Percentiles rank a stretch among this genome's conserved stretches.
These are phyloP conservation scores for Lucifuga dentata DNA, from an alignment of 2,113 vertebrate species.

Conservation along the genomic window DNA sequence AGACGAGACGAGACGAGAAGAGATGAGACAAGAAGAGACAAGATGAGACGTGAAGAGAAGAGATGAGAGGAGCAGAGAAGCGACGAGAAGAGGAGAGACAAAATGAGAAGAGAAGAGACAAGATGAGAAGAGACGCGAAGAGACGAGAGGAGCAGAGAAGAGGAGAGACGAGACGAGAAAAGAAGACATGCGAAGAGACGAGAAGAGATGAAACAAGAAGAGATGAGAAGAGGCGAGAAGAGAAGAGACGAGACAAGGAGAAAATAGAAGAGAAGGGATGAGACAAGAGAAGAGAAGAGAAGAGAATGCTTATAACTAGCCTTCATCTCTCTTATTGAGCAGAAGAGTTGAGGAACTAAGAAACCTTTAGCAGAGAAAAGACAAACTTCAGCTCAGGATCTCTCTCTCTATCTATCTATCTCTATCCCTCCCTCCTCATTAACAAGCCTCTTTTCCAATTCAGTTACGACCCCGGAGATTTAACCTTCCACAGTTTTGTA, in stretches of 20 bases:
- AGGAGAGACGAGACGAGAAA: not conserved
- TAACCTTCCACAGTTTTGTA: slow-evolving; percentile 85
- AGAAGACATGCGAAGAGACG: slow-evolving; percentile 13
- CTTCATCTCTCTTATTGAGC: slow-evolving; percentile 56
- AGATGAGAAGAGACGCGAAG: not conserved
- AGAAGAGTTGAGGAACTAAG: slow-evolving; percentile 73
- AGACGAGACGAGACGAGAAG: not conserved
- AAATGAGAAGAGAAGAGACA: slow-evolving; percentile 69
- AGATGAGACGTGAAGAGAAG: slow-evolving; percentile 1
- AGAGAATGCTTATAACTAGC: slow-evolving; percentile 62
- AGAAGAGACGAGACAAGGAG: not conserved
- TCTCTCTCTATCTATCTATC: slow-evolving; percentile 31
- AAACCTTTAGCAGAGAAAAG: slow-evolving; percentile 68
- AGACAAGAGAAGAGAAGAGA: slow-evolving; percentile 19
- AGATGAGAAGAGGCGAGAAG: slow-evolving; percentile 4
- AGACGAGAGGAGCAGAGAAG: slow-evolving; percentile 7
- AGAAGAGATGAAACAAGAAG: slow-evolving; percentile 42
- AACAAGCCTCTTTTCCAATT: slow-evolving; percentile 87
- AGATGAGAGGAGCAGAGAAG: slow-evolving; percentile 31
- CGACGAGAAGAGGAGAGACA: slow-evolving; percentile 30
- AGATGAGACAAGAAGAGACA: slow-evolving; percentile 29
- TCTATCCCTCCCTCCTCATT: slow-evolving; percentile 80
- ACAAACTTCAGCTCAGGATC: slow-evolving; percentile 73
- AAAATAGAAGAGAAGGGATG: slow-evolving; percentile 31
- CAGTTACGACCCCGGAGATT: slow-evolving; percentile 86